Percentiles rank a stretch among this genome's conserved stretches.
Evolutionary conservation across 2,797 vertebrate genomes (phyloP).

Genomic region (Avahi laniger): DNA sequence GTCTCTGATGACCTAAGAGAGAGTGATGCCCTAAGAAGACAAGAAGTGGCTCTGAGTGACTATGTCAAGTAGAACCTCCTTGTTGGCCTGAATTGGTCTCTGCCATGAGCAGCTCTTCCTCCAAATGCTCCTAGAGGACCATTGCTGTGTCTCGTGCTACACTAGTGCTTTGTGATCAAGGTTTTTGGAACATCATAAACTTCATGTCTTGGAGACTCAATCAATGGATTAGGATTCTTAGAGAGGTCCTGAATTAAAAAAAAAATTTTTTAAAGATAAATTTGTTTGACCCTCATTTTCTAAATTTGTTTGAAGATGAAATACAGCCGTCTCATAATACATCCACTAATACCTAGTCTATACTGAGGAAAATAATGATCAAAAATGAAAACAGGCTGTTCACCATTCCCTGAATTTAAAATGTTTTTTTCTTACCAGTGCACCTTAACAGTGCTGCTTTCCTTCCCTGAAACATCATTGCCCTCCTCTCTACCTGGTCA

Average conservation of each 20-base stretch:
- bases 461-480: fast-evolving
- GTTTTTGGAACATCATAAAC: not conserved
- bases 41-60: not conserved
- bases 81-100: fast-evolving
- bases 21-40: not conserved
- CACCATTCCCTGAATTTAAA: not conserved
- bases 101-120: not conserved
- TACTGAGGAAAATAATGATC: not conserved
- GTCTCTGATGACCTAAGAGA: not conserved
- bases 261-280: not conserved
- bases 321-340: not conserved
- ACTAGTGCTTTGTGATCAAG: not conserved
- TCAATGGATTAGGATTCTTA: not conserved
- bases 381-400: not conserved
- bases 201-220: not conserved
- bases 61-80: not conserved
- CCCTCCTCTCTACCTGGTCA: not conserved
- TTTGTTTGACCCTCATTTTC: not conserved
- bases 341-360: not conserved
- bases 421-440: not conserved
- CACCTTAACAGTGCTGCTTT: fast-evolving
- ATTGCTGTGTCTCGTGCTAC: not conserved
- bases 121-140: not conserved
- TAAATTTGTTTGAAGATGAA: not conserved
- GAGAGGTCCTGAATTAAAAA: not conserved